Percentiles rank a stretch among this genome's conserved stretches.
phyloP scores from a whole-genome alignment of 2,888 invertebrate genomes.

The Drosophila melanosoma region DNA sequence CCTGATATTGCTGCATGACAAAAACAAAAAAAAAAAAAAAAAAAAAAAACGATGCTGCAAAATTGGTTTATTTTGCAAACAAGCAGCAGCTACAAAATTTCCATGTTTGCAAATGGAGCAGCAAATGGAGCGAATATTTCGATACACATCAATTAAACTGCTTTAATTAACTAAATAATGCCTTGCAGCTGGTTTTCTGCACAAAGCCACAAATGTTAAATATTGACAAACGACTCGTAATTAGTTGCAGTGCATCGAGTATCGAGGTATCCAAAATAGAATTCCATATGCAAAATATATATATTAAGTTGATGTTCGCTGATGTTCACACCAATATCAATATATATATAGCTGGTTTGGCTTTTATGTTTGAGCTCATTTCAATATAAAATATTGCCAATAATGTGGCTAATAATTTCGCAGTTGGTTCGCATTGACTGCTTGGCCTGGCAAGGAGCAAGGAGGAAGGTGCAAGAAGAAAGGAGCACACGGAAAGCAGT shows the following conservation, averaged over 20 bases:
- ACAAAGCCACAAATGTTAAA: background rate
- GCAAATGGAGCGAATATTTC: slow-evolving; percentile 4
- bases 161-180: background rate
- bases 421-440: background rate
- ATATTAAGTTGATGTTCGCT: background rate
- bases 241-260: background rate
- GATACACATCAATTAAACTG: background rate
- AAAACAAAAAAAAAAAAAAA: no score
- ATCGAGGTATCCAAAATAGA: background rate
- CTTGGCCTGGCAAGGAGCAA: background rate
- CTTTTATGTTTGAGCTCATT: slow-evolving; percentile 52
- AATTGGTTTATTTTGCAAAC: slow-evolving; percentile 12
- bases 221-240: background rate
- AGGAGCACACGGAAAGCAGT: background rate
- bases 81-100: background rate
- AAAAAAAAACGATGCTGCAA: background rate
- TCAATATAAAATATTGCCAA: slow-evolving; percentile 46
- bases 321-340: slow-evolving; percentile 1
- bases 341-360: slow-evolving; percentile 12
- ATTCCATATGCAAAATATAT: background rate
- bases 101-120: slow-evolving; percentile 36
- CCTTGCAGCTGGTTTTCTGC: background rate
- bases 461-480: no score
- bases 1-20: background rate
- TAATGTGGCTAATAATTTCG: background rate